phyloP scores from a whole-genome alignment of 2,888 invertebrate genomes.

The Drosophila ochracea region DNA sequence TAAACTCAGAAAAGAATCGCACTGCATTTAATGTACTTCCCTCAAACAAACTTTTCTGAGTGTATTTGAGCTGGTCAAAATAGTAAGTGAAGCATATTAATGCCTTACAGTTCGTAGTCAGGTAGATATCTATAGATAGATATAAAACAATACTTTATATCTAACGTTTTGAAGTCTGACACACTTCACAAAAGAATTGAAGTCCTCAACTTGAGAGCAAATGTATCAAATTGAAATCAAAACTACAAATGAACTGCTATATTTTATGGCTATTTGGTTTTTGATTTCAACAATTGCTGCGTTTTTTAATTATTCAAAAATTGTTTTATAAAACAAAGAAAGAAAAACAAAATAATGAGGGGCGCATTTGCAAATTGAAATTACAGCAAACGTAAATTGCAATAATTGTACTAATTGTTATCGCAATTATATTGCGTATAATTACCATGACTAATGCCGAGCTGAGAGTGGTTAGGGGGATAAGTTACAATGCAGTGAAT shows the following conservation, averaged over 20 bases:
- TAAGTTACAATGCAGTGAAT: conserved; percentile 65
- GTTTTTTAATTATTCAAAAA: conserved; percentile 12
- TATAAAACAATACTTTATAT: too few relatives aligned
- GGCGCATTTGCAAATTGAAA: conserved; percentile 74
- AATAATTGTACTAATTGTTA: conserved; percentile 81
- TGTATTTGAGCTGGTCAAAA: too few relatives aligned
- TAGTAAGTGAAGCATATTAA: background rate
- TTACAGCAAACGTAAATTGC: conserved; percentile 68
- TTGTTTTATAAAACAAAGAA: conserved; percentile 20
- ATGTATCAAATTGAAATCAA: conserved; percentile 2
- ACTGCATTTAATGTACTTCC: background rate
- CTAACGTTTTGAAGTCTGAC: background rate
- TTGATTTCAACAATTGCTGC: conserved; percentile 10
- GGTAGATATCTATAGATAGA: background rate
- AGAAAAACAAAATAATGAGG: conserved; percentile 43
- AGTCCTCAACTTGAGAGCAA: too few relatives aligned
- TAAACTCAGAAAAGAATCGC: background rate
- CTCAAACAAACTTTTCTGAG: background rate
- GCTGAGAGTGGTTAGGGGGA: background rate
- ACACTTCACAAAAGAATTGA: background rate
- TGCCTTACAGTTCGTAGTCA: background rate
- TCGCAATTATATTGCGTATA: conserved; percentile 72
- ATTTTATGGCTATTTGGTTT: conserved; percentile 8
- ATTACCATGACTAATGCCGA: conserved; percentile 78
- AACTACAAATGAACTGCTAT: background rate